Percentiles rank a stretch among this genome's conserved stretches.
phyloP scores from a whole-genome alignment of 2,113 vertebrate genomes.

The Perognathus longimembris region DNA sequence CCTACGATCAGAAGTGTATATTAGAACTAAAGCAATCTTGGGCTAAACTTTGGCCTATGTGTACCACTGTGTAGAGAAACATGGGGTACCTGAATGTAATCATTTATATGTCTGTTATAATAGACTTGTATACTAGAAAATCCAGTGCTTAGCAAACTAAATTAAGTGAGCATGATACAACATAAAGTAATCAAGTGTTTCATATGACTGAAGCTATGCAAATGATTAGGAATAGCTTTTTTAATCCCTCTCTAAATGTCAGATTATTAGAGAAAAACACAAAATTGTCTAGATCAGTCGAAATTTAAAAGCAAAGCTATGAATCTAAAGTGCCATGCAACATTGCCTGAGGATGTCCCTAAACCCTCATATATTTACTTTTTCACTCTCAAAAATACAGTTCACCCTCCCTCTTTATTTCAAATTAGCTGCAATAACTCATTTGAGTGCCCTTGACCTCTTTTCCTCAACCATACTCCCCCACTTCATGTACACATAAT shows the following conservation, averaged over 20 bases:
- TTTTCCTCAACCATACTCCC: neutral
- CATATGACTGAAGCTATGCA: neutral
- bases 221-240: neutral
- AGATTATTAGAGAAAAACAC: slow-evolving; percentile 4
- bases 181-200: neutral
- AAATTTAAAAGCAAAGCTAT: neutral
- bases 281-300: neutral
- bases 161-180: neutral
- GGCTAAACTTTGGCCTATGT: too few species aligned
- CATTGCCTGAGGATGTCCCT: neutral
- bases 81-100: neutral
- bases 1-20: neutral
- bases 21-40: neutral
- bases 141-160: neutral
- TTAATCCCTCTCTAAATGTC: slow-evolving; percentile 2
- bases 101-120: neutral
- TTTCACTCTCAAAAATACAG: slow-evolving; percentile 17
- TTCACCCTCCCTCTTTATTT: slow-evolving; percentile 3
- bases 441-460: neutral
- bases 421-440: neutral
- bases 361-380: neutral
- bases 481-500: neutral
- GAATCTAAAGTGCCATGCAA: neutral
- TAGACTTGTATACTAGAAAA: neutral
- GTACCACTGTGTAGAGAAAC: neutral